Base-by-base conservation (phyloP, 2,113 vertebrate genomes). In the Syngnathus scovelli region DNA sequence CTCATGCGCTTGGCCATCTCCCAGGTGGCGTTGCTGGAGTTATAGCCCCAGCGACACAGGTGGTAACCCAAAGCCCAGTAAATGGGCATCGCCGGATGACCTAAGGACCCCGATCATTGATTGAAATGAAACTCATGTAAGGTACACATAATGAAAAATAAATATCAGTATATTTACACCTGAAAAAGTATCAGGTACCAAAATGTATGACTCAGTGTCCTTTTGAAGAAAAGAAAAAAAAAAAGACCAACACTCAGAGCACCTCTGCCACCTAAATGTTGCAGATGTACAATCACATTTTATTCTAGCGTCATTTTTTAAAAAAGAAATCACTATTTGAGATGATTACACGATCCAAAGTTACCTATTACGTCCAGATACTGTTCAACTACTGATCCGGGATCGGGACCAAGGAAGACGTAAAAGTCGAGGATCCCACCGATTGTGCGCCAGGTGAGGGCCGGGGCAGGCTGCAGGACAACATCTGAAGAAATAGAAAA, bases 381-480 rank as follows among this genome's bases (percentile, higher is more conserved):
- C 79, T 96, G 90, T 60, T 80, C 90, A 65, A 93, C 80, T 23
- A 93, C 93, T 61, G 91, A 87, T 61, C 77, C 82, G 12, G 92
- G 92, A 74, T 92, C 83, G 0, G 91, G 90, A 3, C 93, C 94
- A 18, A 95, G 85, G 82, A 95, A 95, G 61, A 96, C 48, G 19
- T 95, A 96, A 43, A 96, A 91, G 83, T 96, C 94, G 55, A 95
- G 84, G 66, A 95, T 88, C 0, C 94, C 94, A 7, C 94, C 94
- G 0, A 94, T 93, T 0, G 93, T 92, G 9, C 94, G 89, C 94
- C 94, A 96, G 51, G 94, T 96, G 68, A 96, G 78, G 2, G 89
- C 94, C 0, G 94, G 94, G 11, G 90, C 84, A 0, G 94, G 94
- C 85, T 95, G 94, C 9, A 96, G 90, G 10, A 74, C 90, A 74